Evolutionary conservation across 30 jellyfish, hydroid and myxozoan species (phyloP), one percentile per base, ranked within the genome.

Genomic region (Hydractinia echinata): DNA sequence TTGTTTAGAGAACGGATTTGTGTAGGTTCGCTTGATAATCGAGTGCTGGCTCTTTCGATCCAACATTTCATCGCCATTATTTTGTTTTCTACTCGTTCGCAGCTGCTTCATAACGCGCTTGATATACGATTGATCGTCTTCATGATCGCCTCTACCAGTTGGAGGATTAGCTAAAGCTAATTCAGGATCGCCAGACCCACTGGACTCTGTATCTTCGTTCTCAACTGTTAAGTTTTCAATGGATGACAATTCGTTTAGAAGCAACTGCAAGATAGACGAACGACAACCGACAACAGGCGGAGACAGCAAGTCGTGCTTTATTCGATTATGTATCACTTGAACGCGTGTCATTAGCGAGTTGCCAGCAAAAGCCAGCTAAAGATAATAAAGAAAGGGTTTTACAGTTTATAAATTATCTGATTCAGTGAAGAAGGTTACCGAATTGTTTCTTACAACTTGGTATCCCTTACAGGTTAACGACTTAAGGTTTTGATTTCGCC

Each of bases 261-360:
- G 39, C 74, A 6, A 0, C 18, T 51, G 74, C 51, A 64, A 51
- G 7, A 64, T 64, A n/a, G 19, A 44, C 74, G 74, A 64, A 44
- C 74, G 74, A 64, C 74, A 64, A 64, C 74, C 74, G 74, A 64
- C 39, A 6, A 51, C 39, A 44, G 74, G 74, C 39, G 74, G 74
- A 64, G 19, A 64, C 19, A 51, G 39, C 19, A 64, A 51, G 39
- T 64, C 74, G 16, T 64, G 74, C 18, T 64, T 64, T 44, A 64
- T 64, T 7, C 74, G 74, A 4, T 64, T 64, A 64, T n/a, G 18
- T 44, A 64, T 64, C 39, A n/a, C 51, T 13, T 64, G 19, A 7
- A 64, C 10, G 39, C 18, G 74, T 51, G 16, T n/a, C 10, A 6
- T n/a, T 6, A n/a, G 51, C 10, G 10, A n/a, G 10, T 64, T 51